Conservation (phyloP, 2,797 vertebrate genomes). For the Danionella dracula region DNA sequence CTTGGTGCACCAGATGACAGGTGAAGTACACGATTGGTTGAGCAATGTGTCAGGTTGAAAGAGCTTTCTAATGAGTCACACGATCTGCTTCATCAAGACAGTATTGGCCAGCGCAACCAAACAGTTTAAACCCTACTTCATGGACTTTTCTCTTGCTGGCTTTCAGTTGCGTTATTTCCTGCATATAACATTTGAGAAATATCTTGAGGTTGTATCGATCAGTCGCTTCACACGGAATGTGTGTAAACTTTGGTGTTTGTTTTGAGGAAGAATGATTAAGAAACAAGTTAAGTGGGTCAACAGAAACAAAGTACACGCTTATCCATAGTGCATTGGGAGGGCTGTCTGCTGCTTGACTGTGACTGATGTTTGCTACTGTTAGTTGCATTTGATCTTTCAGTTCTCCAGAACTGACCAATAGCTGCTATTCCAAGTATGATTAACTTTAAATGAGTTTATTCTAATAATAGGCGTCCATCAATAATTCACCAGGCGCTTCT, state of each 20-base stretch:
- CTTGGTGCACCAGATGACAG: conserved; percentile 1
- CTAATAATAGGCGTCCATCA: conserved; percentile 76
- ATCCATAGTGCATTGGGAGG: background rate
- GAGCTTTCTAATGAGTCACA: conserved; percentile 15
- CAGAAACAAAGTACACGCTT: background rate
- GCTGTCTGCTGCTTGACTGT: background rate
- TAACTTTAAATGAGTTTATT: conserved; percentile 60
- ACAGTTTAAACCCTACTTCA: background rate
- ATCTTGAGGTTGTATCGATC: background rate
- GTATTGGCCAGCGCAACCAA: background rate
- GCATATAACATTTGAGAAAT: background rate
- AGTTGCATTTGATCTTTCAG: background rate
- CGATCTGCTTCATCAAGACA: background rate
- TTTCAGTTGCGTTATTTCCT: background rate
- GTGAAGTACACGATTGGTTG: background rate
- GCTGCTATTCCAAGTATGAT: conserved; percentile 31
- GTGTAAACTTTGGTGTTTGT: background rate
- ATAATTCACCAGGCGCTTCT: conserved; percentile 73
- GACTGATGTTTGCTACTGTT: conserved; percentile 3
- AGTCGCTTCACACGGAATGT: background rate
- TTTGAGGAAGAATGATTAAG: background rate
- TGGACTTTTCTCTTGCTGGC: background rate
- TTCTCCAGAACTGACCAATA: background rate
- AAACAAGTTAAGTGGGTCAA: conserved; percentile 9
- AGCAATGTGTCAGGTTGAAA: conserved; percentile 15